Evolutionary conservation across 2,797 vertebrate genomes (phyloP).

Genomic region (Bovichtus variegatus): DNA sequence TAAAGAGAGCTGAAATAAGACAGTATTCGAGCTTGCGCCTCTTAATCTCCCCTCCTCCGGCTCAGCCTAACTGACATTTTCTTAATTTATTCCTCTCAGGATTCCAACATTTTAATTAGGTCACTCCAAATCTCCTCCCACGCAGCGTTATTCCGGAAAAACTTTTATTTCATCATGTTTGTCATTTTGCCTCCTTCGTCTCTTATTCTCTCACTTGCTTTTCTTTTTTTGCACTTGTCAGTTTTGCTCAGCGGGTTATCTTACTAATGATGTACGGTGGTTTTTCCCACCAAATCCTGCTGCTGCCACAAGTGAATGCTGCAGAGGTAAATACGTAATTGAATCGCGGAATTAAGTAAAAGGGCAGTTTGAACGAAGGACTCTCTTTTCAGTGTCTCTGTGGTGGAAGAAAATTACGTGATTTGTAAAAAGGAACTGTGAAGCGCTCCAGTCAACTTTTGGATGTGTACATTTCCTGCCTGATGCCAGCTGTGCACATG

Average conservation of each 20-base stretch:
- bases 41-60: constrained; percentile 82
- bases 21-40: constrained; percentile 64
- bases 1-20: constrained; percentile 75
- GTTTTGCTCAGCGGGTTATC: constrained; percentile 67
- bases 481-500: background rate
- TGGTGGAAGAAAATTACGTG: background rate
- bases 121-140: constrained; percentile 83
- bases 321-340: constrained; percentile 67
- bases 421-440: background rate
- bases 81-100: constrained; percentile 85
- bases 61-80: constrained; percentile 85
- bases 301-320: constrained; percentile 55
- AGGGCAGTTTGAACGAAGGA: constrained; percentile 46
- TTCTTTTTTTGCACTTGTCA: constrained; percentile 57
- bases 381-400: constrained; percentile 5
- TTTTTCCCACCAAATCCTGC: constrained; percentile 42
- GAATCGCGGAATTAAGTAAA: constrained; percentile 59
- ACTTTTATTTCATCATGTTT: constrained; percentile 75
- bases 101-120: constrained; percentile 86
- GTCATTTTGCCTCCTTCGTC: constrained; percentile 64
- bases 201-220: constrained; percentile 42
- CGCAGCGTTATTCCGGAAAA: constrained; percentile 71
- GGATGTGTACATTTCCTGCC: background rate
- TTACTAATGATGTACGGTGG: constrained; percentile 56
- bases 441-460: background rate